Percentiles rank a stretch among this genome's conserved stretches.
Evolutionary conservation across 2,797 vertebrate species (phyloP).

Genomic region (Intellagama lesueurii): DNA sequence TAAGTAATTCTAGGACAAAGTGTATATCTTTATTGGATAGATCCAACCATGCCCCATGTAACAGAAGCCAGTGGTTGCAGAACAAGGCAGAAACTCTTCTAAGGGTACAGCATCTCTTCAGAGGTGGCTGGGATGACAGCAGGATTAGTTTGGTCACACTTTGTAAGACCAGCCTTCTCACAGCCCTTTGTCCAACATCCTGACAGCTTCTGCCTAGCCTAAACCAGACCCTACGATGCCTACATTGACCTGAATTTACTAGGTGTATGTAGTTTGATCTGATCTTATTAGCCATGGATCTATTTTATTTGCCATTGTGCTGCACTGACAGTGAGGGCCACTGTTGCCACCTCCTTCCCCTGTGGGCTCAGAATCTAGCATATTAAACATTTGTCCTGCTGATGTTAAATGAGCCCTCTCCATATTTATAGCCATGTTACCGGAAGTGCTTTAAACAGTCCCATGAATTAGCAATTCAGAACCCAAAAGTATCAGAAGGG

Average conservation of each 20-base stretch:
- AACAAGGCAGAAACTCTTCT: neutral
- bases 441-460: neutral
- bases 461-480: neutral
- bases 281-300: neutral
- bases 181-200: neutral
- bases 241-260: neutral
- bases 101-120: neutral
- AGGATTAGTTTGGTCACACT: no score
- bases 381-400: neutral
- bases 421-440: neutral
- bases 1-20: neutral
- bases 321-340: neutral
- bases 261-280: neutral
- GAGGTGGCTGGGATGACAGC: neutral
- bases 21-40: neutral
- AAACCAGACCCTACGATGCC: neutral
- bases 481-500: neutral
- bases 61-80: neutral
- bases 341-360: neutral
- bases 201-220: neutral
- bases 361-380: neutral
- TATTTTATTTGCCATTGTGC: neutral
- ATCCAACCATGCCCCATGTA: neutral
- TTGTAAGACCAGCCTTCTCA: neutral
- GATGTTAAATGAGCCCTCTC: neutral